phyloP scores from a whole-genome alignment of 2,113 vertebrate genomes.

The Bos taurus region ARS-UCD2.0 NC_037344.1:15932001-15932500 shows the following conservation, averaged over 20 bases:
- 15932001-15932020: not conserved
- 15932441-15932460: not conserved
- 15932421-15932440: not conserved
- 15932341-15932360: not conserved
- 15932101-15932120: not conserved
- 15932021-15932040: not conserved
- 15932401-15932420: not conserved
- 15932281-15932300: not conserved
- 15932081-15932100: not conserved
- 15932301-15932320: not conserved
- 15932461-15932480: accelerated
- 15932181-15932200: not conserved
- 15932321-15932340: accelerated
- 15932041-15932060: not conserved
- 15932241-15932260: not conserved
- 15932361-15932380: not conserved
- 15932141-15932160: not conserved
- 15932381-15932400: not conserved
- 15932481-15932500: not conserved
- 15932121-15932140: not conserved
- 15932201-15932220: not conserved
- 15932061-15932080: not conserved
- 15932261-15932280: not conserved
- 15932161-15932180: not conserved
- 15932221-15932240: not conserved